phyloP scores from a whole-genome alignment of 2,888 invertebrate genomes.

The Listrodromus nycthemerus region DNA sequence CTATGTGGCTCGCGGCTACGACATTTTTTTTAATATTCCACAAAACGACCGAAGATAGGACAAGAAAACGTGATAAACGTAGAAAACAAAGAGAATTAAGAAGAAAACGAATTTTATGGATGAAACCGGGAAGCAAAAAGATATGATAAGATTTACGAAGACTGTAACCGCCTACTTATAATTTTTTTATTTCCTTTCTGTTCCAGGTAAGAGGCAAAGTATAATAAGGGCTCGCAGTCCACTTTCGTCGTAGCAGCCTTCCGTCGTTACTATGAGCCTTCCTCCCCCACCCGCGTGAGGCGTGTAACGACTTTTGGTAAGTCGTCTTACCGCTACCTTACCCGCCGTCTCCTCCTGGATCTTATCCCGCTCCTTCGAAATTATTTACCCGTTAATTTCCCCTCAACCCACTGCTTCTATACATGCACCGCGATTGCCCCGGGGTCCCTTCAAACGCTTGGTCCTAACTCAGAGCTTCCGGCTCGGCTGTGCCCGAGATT shows the following conservation, averaged over 20 bases:
- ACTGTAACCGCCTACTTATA: constrained; percentile 44
- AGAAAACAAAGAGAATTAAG: constrained; percentile 9
- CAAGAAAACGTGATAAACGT: constrained; percentile 31
- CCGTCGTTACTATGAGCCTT: constrained; percentile 51
- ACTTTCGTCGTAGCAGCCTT: constrained; percentile 34
- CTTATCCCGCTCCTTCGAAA: constrained; percentile 52
- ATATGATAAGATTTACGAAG: constrained; percentile 53
- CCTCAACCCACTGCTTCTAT: not conserved
- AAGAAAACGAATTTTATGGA: constrained; percentile 11
- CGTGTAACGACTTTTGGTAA: constrained; percentile 62
- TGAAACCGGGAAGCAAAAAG: constrained; percentile 44
- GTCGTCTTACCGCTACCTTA: constrained; percentile 45
- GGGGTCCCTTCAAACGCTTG: constrained; percentile 32
- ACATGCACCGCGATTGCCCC: constrained; percentile 35
- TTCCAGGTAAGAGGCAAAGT: constrained; percentile 65
- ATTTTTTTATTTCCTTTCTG: constrained; percentile 58
- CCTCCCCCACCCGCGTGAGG: constrained; percentile 10
- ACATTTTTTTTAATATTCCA: constrained; percentile 54
- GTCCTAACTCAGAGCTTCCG: constrained; percentile 38
- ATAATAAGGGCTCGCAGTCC: constrained; percentile 56
- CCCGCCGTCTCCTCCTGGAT: constrained; percentile 16
- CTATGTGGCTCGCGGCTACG: constrained; percentile 31
- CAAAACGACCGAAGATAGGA: constrained; percentile 33
- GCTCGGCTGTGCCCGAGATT: constrained; percentile 17
- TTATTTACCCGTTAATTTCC: constrained; percentile 63